Evolutionary conservation across 2,888 invertebrate species (phyloP).

Genomic region (Macrostomum cliftonense): DNA sequence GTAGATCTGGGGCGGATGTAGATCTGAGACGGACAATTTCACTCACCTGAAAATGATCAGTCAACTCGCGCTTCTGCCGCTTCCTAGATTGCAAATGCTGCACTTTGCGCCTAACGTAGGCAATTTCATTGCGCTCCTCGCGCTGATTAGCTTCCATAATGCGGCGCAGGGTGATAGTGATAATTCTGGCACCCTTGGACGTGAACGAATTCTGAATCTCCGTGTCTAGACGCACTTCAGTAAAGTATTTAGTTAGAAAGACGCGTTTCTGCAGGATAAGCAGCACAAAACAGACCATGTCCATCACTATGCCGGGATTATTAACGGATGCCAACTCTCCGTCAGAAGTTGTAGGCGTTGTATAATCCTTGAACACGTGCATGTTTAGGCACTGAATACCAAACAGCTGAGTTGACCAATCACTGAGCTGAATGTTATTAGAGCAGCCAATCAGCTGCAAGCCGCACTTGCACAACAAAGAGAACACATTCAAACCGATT

Average conservation of each 20-base stretch:
- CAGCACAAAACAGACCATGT: slow-evolving; percentile 69
- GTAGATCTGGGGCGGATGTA: too few relatives aligned
- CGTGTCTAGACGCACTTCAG: slow-evolving; percentile 81
- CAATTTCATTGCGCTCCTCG: too few relatives aligned
- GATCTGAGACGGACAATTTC: too few relatives aligned
- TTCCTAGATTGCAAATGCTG: too few relatives aligned
- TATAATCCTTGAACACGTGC: too few relatives aligned
- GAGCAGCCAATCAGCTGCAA: slow-evolving; percentile 73
- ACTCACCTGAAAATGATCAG: too few relatives aligned
- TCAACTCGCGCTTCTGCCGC: too few relatives aligned
- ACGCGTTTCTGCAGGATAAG: slow-evolving; percentile 72
- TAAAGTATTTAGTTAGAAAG: slow-evolving; percentile 86
- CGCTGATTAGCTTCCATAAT: not conserved
- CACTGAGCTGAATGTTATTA: slow-evolving; percentile 45
- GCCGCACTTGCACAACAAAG: slow-evolving; percentile 65
- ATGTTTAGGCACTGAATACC: slow-evolving; percentile 66
- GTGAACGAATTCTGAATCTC: slow-evolving; percentile 82
- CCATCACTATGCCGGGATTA: slow-evolving; percentile 78
- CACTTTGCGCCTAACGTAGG: too few relatives aligned
- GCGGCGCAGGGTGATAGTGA: not conserved
- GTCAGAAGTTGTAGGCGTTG: too few relatives aligned
- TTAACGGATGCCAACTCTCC: slow-evolving; percentile 49
- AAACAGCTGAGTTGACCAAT: slow-evolving; percentile 59
- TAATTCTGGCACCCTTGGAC: slow-evolving; percentile 48
- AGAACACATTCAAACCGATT: slow-evolving; percentile 67